Evolutionary conservation across 2,888 invertebrate genomes (phyloP).

Genomic region (Sepioteuthis lessoniana): DNA sequence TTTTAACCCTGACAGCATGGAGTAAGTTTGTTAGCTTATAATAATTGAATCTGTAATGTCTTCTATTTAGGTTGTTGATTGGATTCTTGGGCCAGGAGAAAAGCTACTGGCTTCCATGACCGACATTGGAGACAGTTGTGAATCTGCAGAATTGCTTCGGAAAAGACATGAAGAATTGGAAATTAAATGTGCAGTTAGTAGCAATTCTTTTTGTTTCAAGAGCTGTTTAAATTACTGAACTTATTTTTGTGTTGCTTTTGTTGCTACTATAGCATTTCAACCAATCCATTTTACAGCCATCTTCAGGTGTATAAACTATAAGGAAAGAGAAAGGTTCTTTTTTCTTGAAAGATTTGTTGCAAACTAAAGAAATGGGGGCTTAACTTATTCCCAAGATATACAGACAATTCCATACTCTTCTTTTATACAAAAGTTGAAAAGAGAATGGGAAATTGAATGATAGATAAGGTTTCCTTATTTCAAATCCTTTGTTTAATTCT

Average conservation of each 20-base stretch:
- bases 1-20: neutral
- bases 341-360: no score
- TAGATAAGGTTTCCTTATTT: no score
- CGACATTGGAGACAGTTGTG: conserved; percentile 80
- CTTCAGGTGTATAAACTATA: no score
- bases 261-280: neutral
- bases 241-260: neutral
- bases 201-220: neutral
- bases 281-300: no score
- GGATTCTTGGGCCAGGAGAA: conserved; percentile 86
- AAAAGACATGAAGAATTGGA: conserved; percentile 85
- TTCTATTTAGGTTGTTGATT: conserved; percentile 81
- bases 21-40: neutral
- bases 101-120: conserved; percentile 82
- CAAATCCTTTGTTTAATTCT: no score
- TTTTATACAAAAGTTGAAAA: no score
- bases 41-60: neutral
- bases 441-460: no score
- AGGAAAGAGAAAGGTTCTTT: no score
- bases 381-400: no score
- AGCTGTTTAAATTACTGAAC: neutral
- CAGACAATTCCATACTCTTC: no score
- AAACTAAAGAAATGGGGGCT: no score
- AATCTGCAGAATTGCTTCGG: conserved; percentile 84
- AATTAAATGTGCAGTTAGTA: conserved; percentile 82